Evolutionary conservation across 2,797 vertebrate genomes (phyloP).

Genomic region (Apodemus agrarius): DNA sequence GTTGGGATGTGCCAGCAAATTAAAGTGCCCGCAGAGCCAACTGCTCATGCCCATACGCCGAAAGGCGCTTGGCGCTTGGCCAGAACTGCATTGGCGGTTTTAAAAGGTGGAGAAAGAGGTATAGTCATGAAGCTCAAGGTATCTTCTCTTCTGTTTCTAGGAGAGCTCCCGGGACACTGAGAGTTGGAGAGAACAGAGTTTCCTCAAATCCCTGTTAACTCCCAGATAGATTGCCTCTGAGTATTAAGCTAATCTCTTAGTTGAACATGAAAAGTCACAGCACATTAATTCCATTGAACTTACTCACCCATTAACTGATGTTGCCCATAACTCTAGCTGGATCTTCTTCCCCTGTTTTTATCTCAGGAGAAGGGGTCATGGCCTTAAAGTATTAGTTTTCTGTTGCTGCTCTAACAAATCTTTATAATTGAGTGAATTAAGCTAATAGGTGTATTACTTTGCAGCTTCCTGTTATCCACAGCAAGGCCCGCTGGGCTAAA

Average conservation of each 20-base stretch:
- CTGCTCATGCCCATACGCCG: background rate
- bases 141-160: constrained; percentile 6
- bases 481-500: background rate
- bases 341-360: background rate
- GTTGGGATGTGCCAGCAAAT: background rate
- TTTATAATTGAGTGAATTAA: background rate
- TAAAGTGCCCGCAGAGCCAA: background rate
- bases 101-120: background rate
- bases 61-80: background rate
- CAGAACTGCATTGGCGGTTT: background rate
- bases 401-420: background rate
- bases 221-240: background rate
- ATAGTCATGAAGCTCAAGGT: background rate
- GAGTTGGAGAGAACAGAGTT: background rate
- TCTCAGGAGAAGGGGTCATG: background rate
- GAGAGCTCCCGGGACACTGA: background rate
- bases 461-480: background rate
- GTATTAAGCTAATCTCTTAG: background rate
- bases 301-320: background rate
- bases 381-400: constrained; percentile 9
- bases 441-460: background rate
- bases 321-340: background rate
- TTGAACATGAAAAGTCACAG: background rate
- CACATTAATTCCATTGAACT: background rate
- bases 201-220: background rate